Percentiles rank a stretch among this genome's conserved stretches.
Evolutionary conservation across 2,888 invertebrate species (phyloP).

Genomic region (Fragum fragum): DNA sequence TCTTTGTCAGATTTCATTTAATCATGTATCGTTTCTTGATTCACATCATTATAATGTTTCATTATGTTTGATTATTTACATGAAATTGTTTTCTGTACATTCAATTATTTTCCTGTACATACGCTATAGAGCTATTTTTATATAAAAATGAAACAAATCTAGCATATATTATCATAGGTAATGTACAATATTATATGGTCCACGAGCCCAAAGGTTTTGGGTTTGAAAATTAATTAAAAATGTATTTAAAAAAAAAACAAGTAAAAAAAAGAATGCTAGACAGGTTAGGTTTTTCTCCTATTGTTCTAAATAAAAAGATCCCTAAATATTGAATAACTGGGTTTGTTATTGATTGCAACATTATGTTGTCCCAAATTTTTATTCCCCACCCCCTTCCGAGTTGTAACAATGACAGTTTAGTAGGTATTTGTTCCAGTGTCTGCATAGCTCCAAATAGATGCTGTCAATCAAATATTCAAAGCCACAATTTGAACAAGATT

Average conservation of each 20-base stretch:
- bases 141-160: conserved; percentile 63
- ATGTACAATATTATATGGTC: conserved; percentile 62
- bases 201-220: conserved; percentile 41
- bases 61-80: conserved; percentile 49
- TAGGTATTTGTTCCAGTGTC: no score
- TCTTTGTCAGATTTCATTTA: not conserved
- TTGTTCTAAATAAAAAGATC: conserved; percentile 79
- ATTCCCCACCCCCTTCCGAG: no score
- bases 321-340: conserved; percentile 50
- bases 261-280: conserved; percentile 71
- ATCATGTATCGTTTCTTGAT: conserved; percentile 44
- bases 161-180: conserved; percentile 62
- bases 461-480: no score
- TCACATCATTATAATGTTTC: conserved; percentile 40
- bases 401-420: no score
- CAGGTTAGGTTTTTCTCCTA: conserved; percentile 75
- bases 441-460: no score
- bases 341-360: not conserved
- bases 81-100: conserved; percentile 61
- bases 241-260: conserved; percentile 34
- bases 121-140: conserved; percentile 71
- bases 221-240: conserved; percentile 29
- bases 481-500: no score
- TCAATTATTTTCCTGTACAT: conserved; percentile 51
- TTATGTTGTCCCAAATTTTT: no score